Conservation (phyloP, 2,888 invertebrate species). For the Agonopterix arenella region DNA sequence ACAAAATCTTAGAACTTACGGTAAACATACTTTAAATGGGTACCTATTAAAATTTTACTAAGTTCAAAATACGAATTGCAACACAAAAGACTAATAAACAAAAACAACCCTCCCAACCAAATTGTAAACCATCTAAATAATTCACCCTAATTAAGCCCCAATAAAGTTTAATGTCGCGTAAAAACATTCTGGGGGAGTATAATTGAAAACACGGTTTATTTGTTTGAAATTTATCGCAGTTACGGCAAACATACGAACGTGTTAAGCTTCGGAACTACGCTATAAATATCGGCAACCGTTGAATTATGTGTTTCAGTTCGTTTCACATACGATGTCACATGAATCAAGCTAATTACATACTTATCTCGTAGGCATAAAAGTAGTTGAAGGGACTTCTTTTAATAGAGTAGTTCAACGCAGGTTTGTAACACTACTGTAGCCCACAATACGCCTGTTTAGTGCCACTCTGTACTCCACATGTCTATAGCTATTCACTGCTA, state of each 20-base stretch:
- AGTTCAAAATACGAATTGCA: background rate
- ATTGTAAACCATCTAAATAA: background rate
- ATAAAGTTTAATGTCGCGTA: background rate
- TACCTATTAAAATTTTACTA: background rate
- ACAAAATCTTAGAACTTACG: too few relatives aligned
- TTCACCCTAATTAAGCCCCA: background rate
- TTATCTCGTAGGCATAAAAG: too few relatives aligned
- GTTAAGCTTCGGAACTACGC: slow-evolving; percentile 51
- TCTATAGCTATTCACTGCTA: background rate
- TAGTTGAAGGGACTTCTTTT: too few relatives aligned
- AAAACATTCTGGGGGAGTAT: slow-evolving; percentile 1
- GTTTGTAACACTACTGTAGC: too few relatives aligned
- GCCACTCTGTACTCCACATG: slow-evolving; percentile 9
- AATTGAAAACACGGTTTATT: slow-evolving; percentile 28
- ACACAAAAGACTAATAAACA: background rate
- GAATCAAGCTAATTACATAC: too few relatives aligned
- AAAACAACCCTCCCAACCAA: background rate
- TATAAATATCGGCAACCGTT: slow-evolving; percentile 54
- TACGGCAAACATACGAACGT: slow-evolving; percentile 43
- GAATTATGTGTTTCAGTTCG: slow-evolving; percentile 34
- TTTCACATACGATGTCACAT: background rate
- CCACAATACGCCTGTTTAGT: slow-evolving; percentile 27
- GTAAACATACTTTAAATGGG: background rate
- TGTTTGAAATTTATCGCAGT: slow-evolving; percentile 41
- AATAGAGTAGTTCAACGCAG: too few relatives aligned